Conservation (phyloP, 2,888 invertebrate species). For the Steromphala cineraria region DNA sequence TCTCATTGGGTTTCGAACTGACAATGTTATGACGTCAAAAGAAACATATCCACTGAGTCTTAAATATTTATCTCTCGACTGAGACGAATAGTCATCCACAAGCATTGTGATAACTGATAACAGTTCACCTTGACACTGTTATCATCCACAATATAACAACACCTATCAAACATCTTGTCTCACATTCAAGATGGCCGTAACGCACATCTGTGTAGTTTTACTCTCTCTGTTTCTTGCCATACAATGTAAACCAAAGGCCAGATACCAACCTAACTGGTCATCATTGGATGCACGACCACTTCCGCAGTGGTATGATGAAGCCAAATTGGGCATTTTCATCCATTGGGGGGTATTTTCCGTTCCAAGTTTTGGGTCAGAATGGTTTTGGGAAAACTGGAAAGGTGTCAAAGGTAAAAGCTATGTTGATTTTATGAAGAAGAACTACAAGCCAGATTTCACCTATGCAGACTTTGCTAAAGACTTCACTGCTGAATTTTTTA, state of each 20-base stretch:
- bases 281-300: conserved; percentile 89
- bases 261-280: conserved; percentile 83
- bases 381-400: conserved; percentile 72
- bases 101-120: not conserved
- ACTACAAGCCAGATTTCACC: conserved; percentile 43
- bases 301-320: conserved; percentile 91
- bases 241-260: too few species aligned
- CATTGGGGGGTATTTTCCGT: conserved; percentile 96
- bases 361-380: conserved; percentile 84
- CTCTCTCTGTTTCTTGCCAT: too few species aligned
- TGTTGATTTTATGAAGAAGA: conserved; percentile 38
- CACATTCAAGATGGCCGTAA: too few species aligned
- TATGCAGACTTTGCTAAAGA: conserved; percentile 39
- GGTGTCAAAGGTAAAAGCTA: not conserved
- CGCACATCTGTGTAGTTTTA: too few species aligned
- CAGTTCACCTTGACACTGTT: not conserved
- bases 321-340: conserved; percentile 93
- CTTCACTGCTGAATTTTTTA: conserved; percentile 40
- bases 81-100: too few species aligned
- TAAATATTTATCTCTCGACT: too few species aligned
- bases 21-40: too few species aligned
- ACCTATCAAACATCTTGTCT: too few species aligned
- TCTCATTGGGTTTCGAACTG: too few species aligned
- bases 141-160: too few species aligned
- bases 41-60: too few species aligned